phyloP scores from a whole-genome alignment of 2,888 invertebrate genomes.

The Melitaea athalia region DNA sequence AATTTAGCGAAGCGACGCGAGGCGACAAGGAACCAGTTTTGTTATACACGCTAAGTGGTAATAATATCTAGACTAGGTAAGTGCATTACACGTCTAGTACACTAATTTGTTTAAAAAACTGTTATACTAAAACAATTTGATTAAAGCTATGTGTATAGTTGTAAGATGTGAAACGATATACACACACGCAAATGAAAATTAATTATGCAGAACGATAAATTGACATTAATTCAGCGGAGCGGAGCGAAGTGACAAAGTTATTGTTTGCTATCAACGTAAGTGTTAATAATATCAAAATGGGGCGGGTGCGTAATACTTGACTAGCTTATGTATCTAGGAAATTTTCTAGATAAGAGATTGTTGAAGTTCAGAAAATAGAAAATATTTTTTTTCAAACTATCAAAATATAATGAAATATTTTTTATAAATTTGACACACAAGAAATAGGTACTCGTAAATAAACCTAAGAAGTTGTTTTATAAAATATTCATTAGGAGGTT shows the following conservation, averaged over 20 bases:
- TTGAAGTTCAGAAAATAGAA: not conserved
- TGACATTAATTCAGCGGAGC: slow-evolving; percentile 67
- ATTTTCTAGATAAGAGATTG: not conserved
- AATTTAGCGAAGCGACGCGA: slow-evolving; percentile 57
- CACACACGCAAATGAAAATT: slow-evolving; percentile 67
- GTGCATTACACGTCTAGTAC: slow-evolving; percentile 27
- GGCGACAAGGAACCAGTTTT: slow-evolving; percentile 44
- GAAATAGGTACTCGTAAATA: too few relatives aligned
- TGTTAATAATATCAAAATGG: slow-evolving; percentile 39
- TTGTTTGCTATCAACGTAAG: slow-evolving; percentile 39
- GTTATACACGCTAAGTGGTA: slow-evolving; percentile 41
- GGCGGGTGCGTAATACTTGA: slow-evolving; percentile 26
- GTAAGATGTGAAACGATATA: slow-evolving; percentile 44
- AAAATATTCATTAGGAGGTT: too few relatives aligned
- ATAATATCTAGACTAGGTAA: slow-evolving; percentile 37
- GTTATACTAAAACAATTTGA: not conserved
- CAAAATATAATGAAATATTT: not conserved
- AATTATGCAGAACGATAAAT: slow-evolving; percentile 72
- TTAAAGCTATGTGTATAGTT: not conserved
- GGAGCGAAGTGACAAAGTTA: slow-evolving; percentile 42
- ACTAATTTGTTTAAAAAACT: slow-evolving; percentile 16
- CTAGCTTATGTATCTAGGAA: not conserved
- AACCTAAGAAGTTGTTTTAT: too few relatives aligned
- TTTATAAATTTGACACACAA: too few relatives aligned
- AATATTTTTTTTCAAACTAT: not conserved